phyloP scores from a whole-genome alignment of 2,888 invertebrate species.

The Oxyscelio sp. region DNA sequence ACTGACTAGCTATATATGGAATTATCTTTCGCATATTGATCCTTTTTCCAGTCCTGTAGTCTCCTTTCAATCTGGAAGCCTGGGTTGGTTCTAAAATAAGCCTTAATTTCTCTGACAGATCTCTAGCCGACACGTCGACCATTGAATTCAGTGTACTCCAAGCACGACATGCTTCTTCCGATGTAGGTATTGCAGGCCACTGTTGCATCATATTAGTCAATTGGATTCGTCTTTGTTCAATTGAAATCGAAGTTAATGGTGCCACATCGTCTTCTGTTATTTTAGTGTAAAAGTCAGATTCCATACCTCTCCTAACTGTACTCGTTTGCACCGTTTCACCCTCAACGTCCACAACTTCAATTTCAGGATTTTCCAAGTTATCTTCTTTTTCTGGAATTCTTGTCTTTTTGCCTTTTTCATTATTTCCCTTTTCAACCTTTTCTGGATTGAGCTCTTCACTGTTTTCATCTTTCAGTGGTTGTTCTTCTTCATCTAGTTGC shows the following conservation, averaged over 20 bases:
- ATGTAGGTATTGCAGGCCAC: slow-evolving; percentile 86
- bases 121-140: slow-evolving; percentile 92
- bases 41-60: slow-evolving; percentile 98
- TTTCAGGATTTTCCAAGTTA: slow-evolving; percentile 26
- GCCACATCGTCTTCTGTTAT: slow-evolving; percentile 60
- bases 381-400: slow-evolving; percentile 18
- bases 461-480: slow-evolving; percentile 89
- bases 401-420: slow-evolving; percentile 80
- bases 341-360: slow-evolving; percentile 90
- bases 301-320: slow-evolving; percentile 91
- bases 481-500: slow-evolving; percentile 89
- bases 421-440: slow-evolving; percentile 89
- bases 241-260: slow-evolving; percentile 42
- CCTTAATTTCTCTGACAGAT: slow-evolving; percentile 97
- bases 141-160: slow-evolving; percentile 91
- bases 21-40: slow-evolving; percentile 99
- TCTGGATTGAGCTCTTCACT: slow-evolving; percentile 88
- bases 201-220: slow-evolving; percentile 83
- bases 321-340: slow-evolving; percentile 93
- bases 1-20: slow-evolving; percentile 99
- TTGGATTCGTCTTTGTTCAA: slow-evolving; percentile 80
- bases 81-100: slow-evolving; percentile 98
- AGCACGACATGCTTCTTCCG: slow-evolving; percentile 89
- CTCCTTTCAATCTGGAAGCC: slow-evolving; percentile 96
- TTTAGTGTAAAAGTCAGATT: slow-evolving; percentile 94